Conservation (phyloP, 1,140 invertebrate species). For the Scaptomyza graminum region DNA sequence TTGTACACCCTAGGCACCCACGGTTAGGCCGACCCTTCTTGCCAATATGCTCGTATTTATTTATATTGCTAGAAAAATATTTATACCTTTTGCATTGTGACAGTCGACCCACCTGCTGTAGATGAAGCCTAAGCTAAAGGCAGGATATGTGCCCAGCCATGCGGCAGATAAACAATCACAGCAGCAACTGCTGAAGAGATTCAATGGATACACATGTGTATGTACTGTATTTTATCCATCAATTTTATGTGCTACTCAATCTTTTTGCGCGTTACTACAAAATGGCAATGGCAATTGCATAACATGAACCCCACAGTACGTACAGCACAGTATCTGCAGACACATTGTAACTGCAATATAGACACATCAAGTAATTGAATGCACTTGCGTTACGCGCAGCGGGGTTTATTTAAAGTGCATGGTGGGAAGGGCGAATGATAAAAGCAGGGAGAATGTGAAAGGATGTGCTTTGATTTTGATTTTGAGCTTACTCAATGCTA, state of each 20-base stretch:
- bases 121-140: not conserved
- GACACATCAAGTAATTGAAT: constrained; percentile 79
- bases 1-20: not conserved
- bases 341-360: constrained; percentile 70
- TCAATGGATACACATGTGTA: constrained; percentile 18
- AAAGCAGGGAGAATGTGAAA: constrained; percentile 24
- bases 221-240: constrained; percentile 65
- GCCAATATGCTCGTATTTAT: constrained; percentile 48
- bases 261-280: constrained; percentile 53
- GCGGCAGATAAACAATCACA: constrained; percentile 38
- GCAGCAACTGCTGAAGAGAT: constrained; percentile 37
- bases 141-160: constrained; percentile 17
- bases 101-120: constrained; percentile 36
- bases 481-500: constrained; percentile 66
- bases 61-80: constrained; percentile 49
- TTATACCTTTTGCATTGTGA: constrained; percentile 26
- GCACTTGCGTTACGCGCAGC: constrained; percentile 57
- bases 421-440: constrained; percentile 18
- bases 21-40: constrained; percentile 10
- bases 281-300: constrained; percentile 78
- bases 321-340: constrained; percentile 22
- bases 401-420: constrained; percentile 10
- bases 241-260: constrained; percentile 71
- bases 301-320: constrained; percentile 24
- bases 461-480: constrained; percentile 55